Conservation (phyloP, 2,797 vertebrate species). For the Sorex maritimensis region DNA sequence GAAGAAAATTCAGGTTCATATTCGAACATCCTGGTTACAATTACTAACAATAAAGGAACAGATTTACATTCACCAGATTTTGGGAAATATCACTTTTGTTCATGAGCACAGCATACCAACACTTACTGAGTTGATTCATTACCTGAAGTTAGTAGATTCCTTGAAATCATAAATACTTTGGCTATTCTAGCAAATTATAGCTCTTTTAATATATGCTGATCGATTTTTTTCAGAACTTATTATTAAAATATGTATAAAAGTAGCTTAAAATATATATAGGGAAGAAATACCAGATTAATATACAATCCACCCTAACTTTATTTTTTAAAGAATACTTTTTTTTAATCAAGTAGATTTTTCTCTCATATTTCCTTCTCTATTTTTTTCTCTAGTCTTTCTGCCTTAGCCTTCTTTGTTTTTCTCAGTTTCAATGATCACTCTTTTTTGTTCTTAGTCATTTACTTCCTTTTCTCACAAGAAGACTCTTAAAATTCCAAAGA, state of each 20-base stretch:
- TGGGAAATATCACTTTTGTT: background rate
- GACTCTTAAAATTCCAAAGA: background rate
- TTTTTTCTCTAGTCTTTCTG: background rate
- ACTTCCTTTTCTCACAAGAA: background rate
- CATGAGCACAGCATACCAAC: background rate
- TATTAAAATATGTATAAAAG: background rate
- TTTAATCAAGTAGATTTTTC: background rate
- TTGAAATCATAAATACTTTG: conserved; percentile 11
- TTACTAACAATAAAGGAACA: background rate
- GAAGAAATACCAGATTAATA: no score
- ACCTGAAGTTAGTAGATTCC: background rate
- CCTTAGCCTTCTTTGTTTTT: background rate
- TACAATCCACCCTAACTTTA: background rate
- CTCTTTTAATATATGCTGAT: background rate
- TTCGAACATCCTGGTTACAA: background rate
- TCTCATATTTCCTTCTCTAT: background rate
- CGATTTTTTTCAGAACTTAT: background rate
- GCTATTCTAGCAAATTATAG: background rate
- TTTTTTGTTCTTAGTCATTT: background rate
- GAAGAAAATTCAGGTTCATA: background rate
- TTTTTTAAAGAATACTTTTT: background rate
- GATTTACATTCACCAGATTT: background rate
- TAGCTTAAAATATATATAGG: background rate
- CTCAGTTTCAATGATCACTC: background rate
- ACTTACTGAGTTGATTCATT: background rate